These are phyloP conservation scores for Tillus elongatus DNA, from an alignment of 2,888 invertebrate genomes.

Conservation along the genomic window DNA sequence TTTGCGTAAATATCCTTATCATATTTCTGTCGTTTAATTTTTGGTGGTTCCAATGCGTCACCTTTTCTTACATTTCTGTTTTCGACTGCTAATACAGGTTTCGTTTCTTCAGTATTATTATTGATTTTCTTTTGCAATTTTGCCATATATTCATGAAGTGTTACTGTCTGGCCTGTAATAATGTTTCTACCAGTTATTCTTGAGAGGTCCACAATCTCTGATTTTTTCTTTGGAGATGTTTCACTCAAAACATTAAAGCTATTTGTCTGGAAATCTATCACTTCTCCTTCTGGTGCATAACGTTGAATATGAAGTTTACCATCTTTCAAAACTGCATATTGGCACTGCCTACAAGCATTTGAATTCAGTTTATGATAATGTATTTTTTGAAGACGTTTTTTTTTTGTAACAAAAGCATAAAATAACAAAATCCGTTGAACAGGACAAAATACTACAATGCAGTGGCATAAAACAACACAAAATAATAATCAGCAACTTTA, in stretches of 20 bases:
- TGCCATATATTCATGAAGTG: constrained; percentile 26
- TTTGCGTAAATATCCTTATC: background rate
- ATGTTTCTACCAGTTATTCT: constrained; percentile 23
- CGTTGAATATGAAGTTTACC: constrained; percentile 5
- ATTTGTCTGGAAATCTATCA: background rate
- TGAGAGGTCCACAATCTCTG: constrained; percentile 6
- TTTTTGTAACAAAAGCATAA: too few relatives aligned
- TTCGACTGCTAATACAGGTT: background rate
- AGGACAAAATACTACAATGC: too few relatives aligned
- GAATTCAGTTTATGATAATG: too few relatives aligned
- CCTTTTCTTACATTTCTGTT: background rate
- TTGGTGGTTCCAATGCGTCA: background rate
- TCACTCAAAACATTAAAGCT: background rate
- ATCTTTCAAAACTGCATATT: constrained; percentile 6
- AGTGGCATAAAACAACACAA: too few relatives aligned
- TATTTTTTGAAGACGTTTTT: too few relatives aligned
- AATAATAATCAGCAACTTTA: constrained; percentile 1
- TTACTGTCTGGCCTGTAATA: constrained; percentile 29
- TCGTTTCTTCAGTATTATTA: background rate
- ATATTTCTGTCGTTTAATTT: background rate
- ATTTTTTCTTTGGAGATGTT: background rate
- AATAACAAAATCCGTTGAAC: too few relatives aligned
- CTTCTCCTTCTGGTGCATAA: background rate
- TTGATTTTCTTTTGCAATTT: constrained; percentile 20
- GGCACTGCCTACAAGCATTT: constrained; percentile 4